These are phyloP conservation scores for Oryctolagus cuniculus DNA, from an alignment of 2,113 vertebrate species.

Conservation along the genomic window DNA sequence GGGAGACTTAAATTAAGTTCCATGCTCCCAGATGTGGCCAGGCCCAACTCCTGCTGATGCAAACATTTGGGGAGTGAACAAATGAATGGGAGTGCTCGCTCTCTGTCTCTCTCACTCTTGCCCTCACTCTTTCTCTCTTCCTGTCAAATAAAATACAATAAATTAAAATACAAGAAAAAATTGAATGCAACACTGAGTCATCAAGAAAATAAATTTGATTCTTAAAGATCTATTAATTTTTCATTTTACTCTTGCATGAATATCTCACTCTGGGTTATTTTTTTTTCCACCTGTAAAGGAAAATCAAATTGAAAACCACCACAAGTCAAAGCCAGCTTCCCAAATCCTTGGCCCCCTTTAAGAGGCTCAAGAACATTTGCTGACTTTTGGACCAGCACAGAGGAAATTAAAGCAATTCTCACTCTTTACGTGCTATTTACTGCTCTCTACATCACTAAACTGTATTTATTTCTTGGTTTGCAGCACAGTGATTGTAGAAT, in stretches of 20 bases:
- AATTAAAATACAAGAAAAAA: not conserved
- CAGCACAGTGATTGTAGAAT: slow-evolving; percentile 63
- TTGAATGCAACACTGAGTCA: not conserved
- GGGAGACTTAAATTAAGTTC: too few relatives aligned
- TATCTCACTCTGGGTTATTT: slow-evolving; percentile 34
- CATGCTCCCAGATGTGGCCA: too few relatives aligned
- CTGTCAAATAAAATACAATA: too few relatives aligned
- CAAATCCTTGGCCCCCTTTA: slow-evolving; percentile 50
- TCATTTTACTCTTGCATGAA: slow-evolving; percentile 45
- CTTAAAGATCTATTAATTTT: slow-evolving; percentile 51
- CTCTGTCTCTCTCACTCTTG: too few relatives aligned
- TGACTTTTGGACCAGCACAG: slow-evolving; percentile 58
- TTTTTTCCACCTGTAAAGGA: slow-evolving; percentile 52
- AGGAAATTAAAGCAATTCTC: slow-evolving; percentile 75
- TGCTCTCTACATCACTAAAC: slow-evolving; percentile 65
- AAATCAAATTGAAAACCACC: slow-evolving; percentile 60
- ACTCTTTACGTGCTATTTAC: slow-evolving; percentile 53
- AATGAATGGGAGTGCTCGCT: too few relatives aligned
- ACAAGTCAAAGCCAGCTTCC: not conserved
- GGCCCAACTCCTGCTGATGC: too few relatives aligned
- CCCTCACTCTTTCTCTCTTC: too few relatives aligned
- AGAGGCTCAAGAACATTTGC: slow-evolving; percentile 62
- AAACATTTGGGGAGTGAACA: too few relatives aligned
- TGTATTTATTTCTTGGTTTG: slow-evolving; percentile 76
- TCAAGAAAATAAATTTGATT: slow-evolving; percentile 39